phyloP scores from a whole-genome alignment of 2,113 vertebrate genomes.

The Miniopterus natalensis region DNA sequence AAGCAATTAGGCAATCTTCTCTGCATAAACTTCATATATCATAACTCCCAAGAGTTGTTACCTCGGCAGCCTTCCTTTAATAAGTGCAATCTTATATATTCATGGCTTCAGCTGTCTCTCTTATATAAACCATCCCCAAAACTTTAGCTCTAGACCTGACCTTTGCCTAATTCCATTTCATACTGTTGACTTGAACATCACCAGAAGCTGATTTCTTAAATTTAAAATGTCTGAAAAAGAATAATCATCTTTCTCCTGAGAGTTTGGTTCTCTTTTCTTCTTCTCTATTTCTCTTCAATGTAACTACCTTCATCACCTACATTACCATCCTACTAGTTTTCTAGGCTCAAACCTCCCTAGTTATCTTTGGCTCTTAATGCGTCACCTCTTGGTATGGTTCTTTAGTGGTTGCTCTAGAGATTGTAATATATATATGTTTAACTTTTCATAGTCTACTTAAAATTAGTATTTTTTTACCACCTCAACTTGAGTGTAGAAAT shows the following conservation, averaged over 20 bases:
- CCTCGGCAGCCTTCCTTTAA: neutral
- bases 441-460: neutral
- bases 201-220: conserved; percentile 24
- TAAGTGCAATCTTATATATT: neutral
- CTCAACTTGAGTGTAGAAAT: neutral
- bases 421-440: neutral
- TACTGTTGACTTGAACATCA: neutral
- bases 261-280: neutral
- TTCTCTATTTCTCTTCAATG: neutral
- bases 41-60: neutral
- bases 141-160: neutral
- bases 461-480: neutral
- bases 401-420: neutral
- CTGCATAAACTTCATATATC: neutral
- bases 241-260: neutral
- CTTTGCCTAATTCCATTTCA: neutral
- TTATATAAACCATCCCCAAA: neutral
- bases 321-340: neutral
- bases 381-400: neutral
- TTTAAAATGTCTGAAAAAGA: conserved; percentile 2
- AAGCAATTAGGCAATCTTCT: neutral
- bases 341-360: neutral
- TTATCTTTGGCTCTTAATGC: neutral
- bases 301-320: neutral
- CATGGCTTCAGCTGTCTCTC: neutral